Conservation (phyloP, 2,113 vertebrate species). For the Phaethon lepturus region DNA sequence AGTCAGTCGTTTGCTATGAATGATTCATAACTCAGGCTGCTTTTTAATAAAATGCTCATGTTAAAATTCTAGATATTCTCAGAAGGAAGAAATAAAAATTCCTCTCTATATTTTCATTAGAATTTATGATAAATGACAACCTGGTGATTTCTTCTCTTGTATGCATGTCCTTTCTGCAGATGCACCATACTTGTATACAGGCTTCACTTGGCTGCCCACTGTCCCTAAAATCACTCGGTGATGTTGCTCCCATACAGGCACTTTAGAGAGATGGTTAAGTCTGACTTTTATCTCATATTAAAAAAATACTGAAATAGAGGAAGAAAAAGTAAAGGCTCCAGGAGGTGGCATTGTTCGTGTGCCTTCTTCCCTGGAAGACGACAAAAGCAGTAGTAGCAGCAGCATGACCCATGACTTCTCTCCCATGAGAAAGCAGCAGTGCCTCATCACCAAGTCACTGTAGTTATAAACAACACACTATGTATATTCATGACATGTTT, state of each 20-base stretch:
- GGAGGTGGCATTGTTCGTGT: neutral
- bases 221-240: neutral
- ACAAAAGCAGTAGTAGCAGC: neutral
- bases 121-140: neutral
- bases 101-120: slow-evolving; percentile 5
- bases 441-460: neutral
- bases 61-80: slow-evolving; percentile 26
- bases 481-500: neutral
- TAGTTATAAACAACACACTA: neutral
- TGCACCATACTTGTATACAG: neutral
- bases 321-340: neutral
- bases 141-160: neutral
- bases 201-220: neutral
- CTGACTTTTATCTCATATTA: neutral
- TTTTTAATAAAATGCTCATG: slow-evolving; percentile 9
- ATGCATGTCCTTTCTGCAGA: neutral
- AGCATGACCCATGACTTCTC: neutral
- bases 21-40: slow-evolving; percentile 16
- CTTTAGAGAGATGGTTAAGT: neutral
- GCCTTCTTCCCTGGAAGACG: neutral
- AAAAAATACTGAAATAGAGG: neutral
- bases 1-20: slow-evolving; percentile 31
- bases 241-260: neutral
- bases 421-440: neutral
- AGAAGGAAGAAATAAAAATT: slow-evolving; percentile 31